Base-by-base conservation (phyloP, 2,888 invertebrate species). In the Antheraea yamamai region DNA sequence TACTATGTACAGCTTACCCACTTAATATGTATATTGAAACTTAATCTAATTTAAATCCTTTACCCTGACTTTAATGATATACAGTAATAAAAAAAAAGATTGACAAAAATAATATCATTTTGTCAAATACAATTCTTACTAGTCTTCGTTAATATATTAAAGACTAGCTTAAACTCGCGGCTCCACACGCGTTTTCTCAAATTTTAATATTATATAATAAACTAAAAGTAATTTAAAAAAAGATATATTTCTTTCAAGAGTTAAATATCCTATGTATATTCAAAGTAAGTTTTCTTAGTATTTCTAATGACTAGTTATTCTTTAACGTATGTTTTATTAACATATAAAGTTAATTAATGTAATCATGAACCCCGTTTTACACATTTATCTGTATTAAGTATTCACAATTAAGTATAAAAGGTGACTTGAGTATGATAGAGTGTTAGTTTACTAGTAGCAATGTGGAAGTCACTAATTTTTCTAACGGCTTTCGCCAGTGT, bases 391-490 rank as follows among this genome's bases (percentile, higher is more conserved):
- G 4, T 23, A 23, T 66, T 66, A 66, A 66, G 16, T 66, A 66
- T 66, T 66, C 23, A 30, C 8, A 23, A 47, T 26, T 47, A 26
- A 73, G 68, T 75, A 75, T 75, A 75, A 47, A 75, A 75, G 75
- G 75, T 73, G 73, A 7, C 58, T 47, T 58, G 14, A 12, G 47
- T 55, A 39, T 58, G 12, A 47, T 26, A 55, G 26, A 61, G 18
- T 70, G n/a, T 35, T 68, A 68, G 73, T 75, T 23, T 16, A 66
- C 58, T 58, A 72, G 79, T 78, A 68, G 77, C 72, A 55, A 83
- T 84, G 83, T 80, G 81, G 81, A 79, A 80, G 77, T 75, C 72
- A 74, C 78, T 79, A 55, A 7, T 75, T 55, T 20, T 75, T 72
- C 72, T 82, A 66, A 74, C 75, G 73, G 0, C 81, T 72, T 75